Evolutionary conservation across 2,888 invertebrate genomes (phyloP), one percentile per base, ranked within the genome.

Genomic region (Odontocerum albicorne): DNA sequence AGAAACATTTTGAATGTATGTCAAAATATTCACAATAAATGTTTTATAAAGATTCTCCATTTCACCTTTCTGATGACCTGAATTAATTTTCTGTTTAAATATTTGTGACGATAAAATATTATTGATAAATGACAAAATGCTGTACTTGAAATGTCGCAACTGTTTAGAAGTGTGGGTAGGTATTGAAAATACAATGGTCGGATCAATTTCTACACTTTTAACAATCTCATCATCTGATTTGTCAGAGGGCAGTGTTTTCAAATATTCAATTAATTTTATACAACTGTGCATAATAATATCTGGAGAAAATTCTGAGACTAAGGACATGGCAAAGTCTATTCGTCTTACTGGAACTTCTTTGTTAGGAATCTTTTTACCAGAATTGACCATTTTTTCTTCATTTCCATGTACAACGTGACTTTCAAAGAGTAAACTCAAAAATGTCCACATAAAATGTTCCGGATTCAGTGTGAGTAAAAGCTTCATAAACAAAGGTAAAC

Each of bases 121-220:
- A 6, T 85, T 83, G 44, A 92, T 77, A 63, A 91, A 90, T 19
- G 87, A 87, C 13, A 94, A 74, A 17, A 88, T 75, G 0, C 86
- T 81, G 66, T 92, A 93, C 71, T 90, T 93, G 68, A 87, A 94
- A 68, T 94, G 92, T 2, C 92, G 81, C 47, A 93, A 74, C 63
- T 93, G 89, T 65, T 89, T 87, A 0, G 87, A 79, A 0, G 84
- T 83, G 63, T 85, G 85, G 0, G 77, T 75, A 4, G 77, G 78
- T 0, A 87, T 74, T 65, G 86, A 81, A 62, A 87, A 88, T 43
- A 88, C 75, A 22, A 79, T 75, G 50, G 70, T 67, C 0, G 74
- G 71, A 60, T 75, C 71, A 10, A 27, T 47, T 35, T 65, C 63
- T 0, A 73, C 64, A 15, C 71, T 70, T 1, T 72, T 69, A 4